Base-by-base conservation (phyloP, 2,888 invertebrate species). In the Gisinianus flammeolus region DNA sequence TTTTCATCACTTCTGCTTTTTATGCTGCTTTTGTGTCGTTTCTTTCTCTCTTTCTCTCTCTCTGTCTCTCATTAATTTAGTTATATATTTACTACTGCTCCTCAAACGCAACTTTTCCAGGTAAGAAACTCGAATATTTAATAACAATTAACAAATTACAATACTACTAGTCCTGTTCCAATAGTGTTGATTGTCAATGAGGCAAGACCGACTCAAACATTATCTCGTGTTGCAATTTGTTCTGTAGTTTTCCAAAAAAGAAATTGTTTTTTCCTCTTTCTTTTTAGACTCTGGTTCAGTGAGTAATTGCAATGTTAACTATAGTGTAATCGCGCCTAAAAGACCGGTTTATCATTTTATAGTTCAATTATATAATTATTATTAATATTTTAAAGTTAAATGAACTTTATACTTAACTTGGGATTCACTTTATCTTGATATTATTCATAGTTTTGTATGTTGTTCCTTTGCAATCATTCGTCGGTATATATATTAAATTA, bases 291-390 rank as follows among this genome's bases (percentile, higher is more conserved):
- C n/a, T 24, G 22, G 24, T 33, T 31, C 62, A 44, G 64, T 35
- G 24, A 64, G 19, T n/a, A 58, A 58, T 58, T 74, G 64, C 12
- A 22, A 26, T 30, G 67, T 75, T 52, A 67, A 52, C 52, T 44
- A 44, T 28, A 67, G 28, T 58, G 52, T n/a, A 77, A 78, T 78
- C 78, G 78, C 78, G 78, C 78, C 69, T 78, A 78, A 78, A 78
- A 78, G 74, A 74, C 78, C 78, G 78, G 78, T 78, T 31, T 62
- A 73, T 22, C 33, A 52, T 31, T 68, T 10, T 44, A 44, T 16
- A 16, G 16, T 44, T 58, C 22, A 58, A n/a, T n/a, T 56, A 12
- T 4, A 56, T 56, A 56, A 44, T 44, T 44, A 44, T 44, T 44
- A 44, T 44, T 44, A 16, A 44, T 10, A 16, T 6, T 44, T 6